Evolutionary conservation across 1,140 invertebrate genomes (phyloP), one percentile per base, ranked within the genome.

Genomic region (Drosophila ficusphila): DNA sequence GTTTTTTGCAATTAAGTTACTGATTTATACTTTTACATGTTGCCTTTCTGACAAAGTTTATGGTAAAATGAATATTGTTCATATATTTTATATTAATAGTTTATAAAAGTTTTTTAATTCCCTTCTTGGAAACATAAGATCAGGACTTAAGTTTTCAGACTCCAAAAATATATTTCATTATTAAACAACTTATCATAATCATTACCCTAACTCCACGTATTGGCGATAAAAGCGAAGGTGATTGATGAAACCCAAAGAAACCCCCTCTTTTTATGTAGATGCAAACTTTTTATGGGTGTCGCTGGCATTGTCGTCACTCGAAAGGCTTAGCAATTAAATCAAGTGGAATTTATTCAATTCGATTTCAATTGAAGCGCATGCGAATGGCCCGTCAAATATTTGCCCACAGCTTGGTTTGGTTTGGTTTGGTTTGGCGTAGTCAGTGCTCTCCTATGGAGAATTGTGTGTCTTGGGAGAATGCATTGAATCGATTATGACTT

Each of bases 261-360:
- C 39, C 44, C 21, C 39, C 38, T 6, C 34, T 56, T 64, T 46
- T 36, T 46, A 61, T 61, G 54, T 44, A 60, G 60, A 60, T 25
- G 31, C n/a, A 11, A 27, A 34, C 44, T 41, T 53, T 47, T 60
- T 31, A 53, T 51, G 48, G 60, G 25, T 39, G 47, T 51, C 34
- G 41, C 31, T 31, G 34, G 54, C 52, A 75, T 79, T 79, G 76
- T 60, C 58, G 70, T 76, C 77, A 79, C 76, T 70, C 46, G 18
- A 46, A 41, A 53, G 60, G 49, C 64, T 75, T 58, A 82, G 74
- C 82, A 86, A 86, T 89, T 82, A 88, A 86, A 88, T 86, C 82
- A 88, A 82, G 74, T 76, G 64, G 74, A 86, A 86, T 88, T 88
- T 82, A 88, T 86, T 88, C 77, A 64, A 86, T 88, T 86, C 64